Percentiles rank a stretch among this genome's conserved stretches.
Conservation (phyloP, 2,797 vertebrate species). For the Sphaeramia orbicularis region DNA sequence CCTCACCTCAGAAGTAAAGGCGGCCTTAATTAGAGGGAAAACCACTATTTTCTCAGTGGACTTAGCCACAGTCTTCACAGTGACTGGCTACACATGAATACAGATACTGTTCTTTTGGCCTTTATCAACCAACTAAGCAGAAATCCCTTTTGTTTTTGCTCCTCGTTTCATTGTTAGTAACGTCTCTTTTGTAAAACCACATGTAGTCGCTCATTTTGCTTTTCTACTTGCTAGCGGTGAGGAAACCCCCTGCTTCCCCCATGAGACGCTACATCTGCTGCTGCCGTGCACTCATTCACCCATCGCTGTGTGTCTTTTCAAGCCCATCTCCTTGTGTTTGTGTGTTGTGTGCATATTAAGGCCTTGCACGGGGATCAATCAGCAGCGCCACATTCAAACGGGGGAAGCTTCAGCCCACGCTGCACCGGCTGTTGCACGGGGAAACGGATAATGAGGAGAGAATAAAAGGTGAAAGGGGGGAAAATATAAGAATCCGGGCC, state of each 20-base stretch:
- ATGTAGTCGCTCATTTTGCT: background rate
- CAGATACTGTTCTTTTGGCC: background rate
- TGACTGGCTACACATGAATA: background rate
- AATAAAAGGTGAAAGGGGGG: slow-evolving; percentile 6
- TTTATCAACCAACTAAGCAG: background rate
- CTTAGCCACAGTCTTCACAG: background rate
- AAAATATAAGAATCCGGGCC: background rate
- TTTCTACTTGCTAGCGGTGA: slow-evolving; percentile 10
- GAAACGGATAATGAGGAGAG: slow-evolving; percentile 1
- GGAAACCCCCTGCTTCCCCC: slow-evolving; percentile 37
- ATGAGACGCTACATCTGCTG: slow-evolving; percentile 15
- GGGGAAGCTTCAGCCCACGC: slow-evolving; percentile 37
- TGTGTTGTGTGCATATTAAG: background rate
- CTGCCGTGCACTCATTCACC: background rate
- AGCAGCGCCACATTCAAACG: slow-evolving; percentile 11
- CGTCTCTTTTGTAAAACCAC: background rate
- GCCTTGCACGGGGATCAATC: slow-evolving; percentile 21
- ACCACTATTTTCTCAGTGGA: slow-evolving; percentile 2
- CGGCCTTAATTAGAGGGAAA: background rate
- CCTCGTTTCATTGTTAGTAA: background rate
- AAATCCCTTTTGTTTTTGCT: background rate
- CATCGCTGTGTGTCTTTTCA: background rate
- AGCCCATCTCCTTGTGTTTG: slow-evolving; percentile 14
- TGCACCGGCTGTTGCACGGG: background rate
- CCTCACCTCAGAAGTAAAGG: slow-evolving; percentile 4